These are phyloP conservation scores for Sturnus vulgaris DNA, from an alignment of 2,113 vertebrate species.

Conservation along the genomic window DNA sequence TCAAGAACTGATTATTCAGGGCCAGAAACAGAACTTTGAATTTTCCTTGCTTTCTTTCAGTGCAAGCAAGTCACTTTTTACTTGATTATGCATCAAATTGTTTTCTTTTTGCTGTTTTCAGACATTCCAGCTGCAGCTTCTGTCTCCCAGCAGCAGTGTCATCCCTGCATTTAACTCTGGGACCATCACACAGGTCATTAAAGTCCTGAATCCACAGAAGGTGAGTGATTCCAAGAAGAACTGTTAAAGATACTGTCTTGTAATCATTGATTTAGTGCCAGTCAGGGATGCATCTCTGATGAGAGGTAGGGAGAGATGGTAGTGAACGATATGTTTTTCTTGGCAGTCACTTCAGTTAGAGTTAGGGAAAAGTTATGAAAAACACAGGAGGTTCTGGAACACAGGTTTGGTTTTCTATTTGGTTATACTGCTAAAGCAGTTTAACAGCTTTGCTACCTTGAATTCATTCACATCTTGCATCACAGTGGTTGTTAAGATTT, in stretches of 20 bases:
- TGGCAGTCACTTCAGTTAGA: not conserved
- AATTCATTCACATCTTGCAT: not conserved
- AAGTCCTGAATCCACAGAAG: slow-evolving; percentile 99
- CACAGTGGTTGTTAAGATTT: not conserved
- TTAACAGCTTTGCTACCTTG: not conserved
- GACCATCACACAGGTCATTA: slow-evolving; percentile 96
- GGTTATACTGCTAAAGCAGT: not conserved
- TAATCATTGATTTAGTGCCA: not conserved
- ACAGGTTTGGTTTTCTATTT: not conserved
- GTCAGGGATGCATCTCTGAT: not conserved
- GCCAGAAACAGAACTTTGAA: not conserved
- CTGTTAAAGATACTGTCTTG: not conserved
- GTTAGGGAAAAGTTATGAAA: not conserved
- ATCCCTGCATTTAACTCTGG: slow-evolving; percentile 96
- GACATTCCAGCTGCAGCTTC: slow-evolving; percentile 99
- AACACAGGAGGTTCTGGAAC: not conserved
- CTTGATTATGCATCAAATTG: not conserved
- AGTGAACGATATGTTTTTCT: not conserved
- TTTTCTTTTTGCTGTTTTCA: slow-evolving; percentile 50
- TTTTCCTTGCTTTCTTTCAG: not conserved
- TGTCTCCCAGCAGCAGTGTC: slow-evolving; percentile 96
- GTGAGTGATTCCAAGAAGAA: slow-evolving; percentile 69
- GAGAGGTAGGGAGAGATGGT: not conserved
- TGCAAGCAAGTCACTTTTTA: not conserved
- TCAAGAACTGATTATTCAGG: not conserved